Evolutionary conservation across 2,113 vertebrate genomes (phyloP).

Genomic region (Rhombomys opimus): DNA sequence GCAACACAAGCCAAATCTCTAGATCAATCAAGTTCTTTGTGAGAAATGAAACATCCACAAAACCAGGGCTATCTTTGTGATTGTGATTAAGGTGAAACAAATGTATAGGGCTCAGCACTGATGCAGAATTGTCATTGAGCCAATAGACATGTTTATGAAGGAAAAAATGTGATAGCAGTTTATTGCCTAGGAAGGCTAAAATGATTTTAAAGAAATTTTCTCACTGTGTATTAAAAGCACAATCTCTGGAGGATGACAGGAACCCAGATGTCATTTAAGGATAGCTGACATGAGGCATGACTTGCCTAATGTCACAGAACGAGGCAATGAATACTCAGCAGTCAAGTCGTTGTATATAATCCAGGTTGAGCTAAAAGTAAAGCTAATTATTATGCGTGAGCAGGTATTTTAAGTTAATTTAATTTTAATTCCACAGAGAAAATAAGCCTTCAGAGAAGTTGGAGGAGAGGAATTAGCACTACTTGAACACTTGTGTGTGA

Average conservation of each 20-base stretch:
- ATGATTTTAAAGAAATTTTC: neutral
- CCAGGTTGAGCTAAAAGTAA: conserved; percentile 57
- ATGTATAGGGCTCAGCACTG: neutral
- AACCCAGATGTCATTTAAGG: conserved; percentile 31
- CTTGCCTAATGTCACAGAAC: conserved; percentile 49
- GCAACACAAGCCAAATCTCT: conserved; percentile 23
- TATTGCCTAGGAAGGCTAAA: neutral
- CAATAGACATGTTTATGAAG: neutral
- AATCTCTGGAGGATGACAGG: conserved; percentile 5
- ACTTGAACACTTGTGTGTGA: neutral
- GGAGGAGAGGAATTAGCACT: neutral
- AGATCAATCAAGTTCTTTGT: conserved; percentile 28
- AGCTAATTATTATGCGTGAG: conserved; percentile 5
- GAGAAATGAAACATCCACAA: neutral
- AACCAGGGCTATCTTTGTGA: neutral
- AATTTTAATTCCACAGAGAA: neutral
- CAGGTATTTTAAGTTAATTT: conserved; percentile 30
- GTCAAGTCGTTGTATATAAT: conserved; percentile 25
- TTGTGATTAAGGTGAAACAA: neutral
- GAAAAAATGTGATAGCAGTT: neutral
- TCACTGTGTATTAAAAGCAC: neutral
- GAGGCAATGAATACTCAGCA: conserved; percentile 24
- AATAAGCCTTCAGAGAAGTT: conserved; percentile 2
- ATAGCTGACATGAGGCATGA: conserved; percentile 43
- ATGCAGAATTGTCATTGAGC: conserved; percentile 21